Percentiles rank a stretch among this genome's conserved stretches.
phyloP scores from a whole-genome alignment of 2,797 vertebrate species.

The Gallinago stenura region DNA sequence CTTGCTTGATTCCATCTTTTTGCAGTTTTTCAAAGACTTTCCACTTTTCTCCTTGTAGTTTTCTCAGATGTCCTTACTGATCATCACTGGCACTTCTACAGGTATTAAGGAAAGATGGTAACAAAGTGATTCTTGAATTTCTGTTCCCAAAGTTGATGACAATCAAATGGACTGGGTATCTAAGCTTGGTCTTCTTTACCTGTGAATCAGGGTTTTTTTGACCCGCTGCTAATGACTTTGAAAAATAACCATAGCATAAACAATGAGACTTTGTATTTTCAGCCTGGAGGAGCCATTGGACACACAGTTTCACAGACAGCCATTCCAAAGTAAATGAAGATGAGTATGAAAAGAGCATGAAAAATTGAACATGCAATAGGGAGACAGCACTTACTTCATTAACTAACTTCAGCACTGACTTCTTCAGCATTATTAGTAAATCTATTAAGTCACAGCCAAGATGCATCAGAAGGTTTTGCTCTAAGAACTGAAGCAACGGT shows the following conservation, averaged over 20 bases:
- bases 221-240: background rate
- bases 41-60: background rate
- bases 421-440: background rate
- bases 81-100: background rate
- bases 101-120: background rate
- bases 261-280: background rate
- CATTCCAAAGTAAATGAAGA: too few species aligned
- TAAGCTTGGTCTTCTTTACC: background rate
- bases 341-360: background rate
- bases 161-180: background rate
- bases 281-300: background rate
- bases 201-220: background rate
- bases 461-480: background rate
- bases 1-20: background rate
- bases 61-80: background rate
- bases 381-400: background rate
- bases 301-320: background rate
- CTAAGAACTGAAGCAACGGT: background rate
- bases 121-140: background rate
- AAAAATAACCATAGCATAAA: background rate
- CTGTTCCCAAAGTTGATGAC: background rate
- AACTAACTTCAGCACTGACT: constrained; percentile 6
- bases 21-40: background rate
- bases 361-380: background rate
- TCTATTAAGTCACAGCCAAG: background rate